Percentiles rank a stretch among this genome's conserved stretches.
Evolutionary conservation across 2,888 invertebrate genomes (phyloP).

Genomic region (Ephialtes manifestator): DNA sequence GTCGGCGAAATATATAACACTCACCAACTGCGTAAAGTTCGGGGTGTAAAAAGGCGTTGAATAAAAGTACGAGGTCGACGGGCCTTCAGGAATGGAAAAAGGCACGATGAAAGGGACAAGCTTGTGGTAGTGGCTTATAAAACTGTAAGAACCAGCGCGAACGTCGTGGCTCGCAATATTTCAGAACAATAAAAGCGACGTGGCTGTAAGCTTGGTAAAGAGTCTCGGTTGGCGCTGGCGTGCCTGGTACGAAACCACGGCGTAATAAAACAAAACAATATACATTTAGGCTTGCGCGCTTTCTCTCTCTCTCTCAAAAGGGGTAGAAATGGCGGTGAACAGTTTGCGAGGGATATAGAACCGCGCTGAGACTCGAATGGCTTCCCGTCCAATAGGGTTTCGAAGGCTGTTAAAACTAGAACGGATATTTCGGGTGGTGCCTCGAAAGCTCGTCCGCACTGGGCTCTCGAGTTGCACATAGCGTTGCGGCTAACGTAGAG

Average conservation of each 20-base stretch:
- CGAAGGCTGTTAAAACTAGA: conserved; percentile 80
- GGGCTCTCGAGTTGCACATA: conserved; percentile 45
- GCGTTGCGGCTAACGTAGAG: conserved; percentile 7
- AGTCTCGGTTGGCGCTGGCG: conserved; percentile 60
- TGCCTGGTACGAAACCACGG: conserved; percentile 78
- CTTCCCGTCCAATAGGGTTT: conserved; percentile 69
- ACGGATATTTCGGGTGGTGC: conserved; percentile 79
- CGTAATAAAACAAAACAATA: conserved; percentile 83
- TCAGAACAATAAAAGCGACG: conserved; percentile 74
- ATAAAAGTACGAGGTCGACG: conserved; percentile 32
- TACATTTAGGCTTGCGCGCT: conserved; percentile 73
- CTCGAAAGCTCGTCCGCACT: conserved; percentile 48
- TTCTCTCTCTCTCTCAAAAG: conserved; percentile 54
- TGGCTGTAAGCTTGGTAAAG: neutral
- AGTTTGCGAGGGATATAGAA: neutral
- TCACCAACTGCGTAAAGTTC: neutral
- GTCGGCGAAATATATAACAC: neutral
- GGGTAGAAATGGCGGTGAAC: conserved; percentile 50
- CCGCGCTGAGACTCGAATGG: conserved; percentile 44
- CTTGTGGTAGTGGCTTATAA: conserved; percentile 35
- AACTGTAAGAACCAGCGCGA: conserved; percentile 36
- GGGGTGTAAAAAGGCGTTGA: conserved; percentile 11
- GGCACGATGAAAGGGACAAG: neutral
- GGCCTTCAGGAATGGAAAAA: neutral
- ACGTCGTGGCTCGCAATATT: conserved; percentile 72